A percentile compares a stretch with the other conserved stretches of the same genome.
phyloP scores from a whole-genome alignment of 2,797 vertebrate genomes.

The Discoglossus pictus region DNA sequence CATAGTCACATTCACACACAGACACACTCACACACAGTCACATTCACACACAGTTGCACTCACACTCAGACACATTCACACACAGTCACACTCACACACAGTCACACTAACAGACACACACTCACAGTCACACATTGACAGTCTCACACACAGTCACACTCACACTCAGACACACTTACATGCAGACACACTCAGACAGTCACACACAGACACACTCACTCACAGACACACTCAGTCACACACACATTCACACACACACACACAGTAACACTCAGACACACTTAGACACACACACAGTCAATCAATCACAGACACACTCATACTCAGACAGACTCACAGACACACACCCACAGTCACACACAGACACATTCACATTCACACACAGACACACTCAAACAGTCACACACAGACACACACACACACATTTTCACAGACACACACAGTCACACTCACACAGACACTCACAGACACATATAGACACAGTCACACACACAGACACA shows the following conservation, averaged over 20 bases:
- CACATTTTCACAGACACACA: no score
- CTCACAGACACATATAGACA: no score
- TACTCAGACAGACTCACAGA: neutral
- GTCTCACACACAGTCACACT: conserved; percentile 8
- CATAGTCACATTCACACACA: no score
- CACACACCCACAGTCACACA: neutral
- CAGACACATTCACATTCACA: neutral
- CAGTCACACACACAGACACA: no score
- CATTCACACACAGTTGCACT: conserved; percentile 1
- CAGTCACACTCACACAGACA: no score
- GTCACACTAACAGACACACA: conserved; percentile 1
- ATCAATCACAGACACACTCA: conserved; percentile 7
- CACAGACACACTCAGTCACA: neutral
- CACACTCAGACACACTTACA: conserved; percentile 20
- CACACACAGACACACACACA: no score
- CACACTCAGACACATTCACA: neutral
- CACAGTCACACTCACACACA: conserved; percentile 4
- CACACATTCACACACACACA: neutral
- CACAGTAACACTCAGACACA: neutral
- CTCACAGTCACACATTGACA: conserved; percentile 14
- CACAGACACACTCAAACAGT: no score
- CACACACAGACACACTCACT: conserved; percentile 5
- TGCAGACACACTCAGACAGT: neutral
- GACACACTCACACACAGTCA: neutral
- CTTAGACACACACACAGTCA: neutral